Conservation (phyloP, 2,797 vertebrate species). For the Scolopax bukidnonensis region DNA sequence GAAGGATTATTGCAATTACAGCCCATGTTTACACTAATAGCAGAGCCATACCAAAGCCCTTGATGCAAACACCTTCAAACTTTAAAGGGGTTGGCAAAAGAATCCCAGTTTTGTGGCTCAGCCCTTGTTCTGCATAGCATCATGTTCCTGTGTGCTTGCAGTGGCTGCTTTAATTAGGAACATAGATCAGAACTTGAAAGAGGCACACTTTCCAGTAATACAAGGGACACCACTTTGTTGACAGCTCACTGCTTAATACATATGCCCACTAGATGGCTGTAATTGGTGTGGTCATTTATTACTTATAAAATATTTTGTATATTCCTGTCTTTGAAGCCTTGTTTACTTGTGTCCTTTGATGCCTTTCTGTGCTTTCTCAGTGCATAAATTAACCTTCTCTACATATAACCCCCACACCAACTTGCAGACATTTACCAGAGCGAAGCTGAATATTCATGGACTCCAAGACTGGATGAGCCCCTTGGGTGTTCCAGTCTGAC, state of each 20-base stretch:
- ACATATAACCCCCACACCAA: background rate
- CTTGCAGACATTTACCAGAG: background rate
- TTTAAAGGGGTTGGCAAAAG: background rate
- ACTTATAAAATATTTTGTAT: background rate
- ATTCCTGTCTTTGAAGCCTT: background rate
- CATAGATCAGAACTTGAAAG: background rate
- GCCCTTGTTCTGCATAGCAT: background rate
- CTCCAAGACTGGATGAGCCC: background rate
- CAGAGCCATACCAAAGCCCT: background rate
- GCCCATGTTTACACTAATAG: slow-evolving; percentile 38
- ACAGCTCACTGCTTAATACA: background rate
- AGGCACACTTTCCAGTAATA: background rate
- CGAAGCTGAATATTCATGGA: background rate
- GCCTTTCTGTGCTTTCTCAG: background rate
- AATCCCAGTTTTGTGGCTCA: background rate
- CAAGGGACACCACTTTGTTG: background rate
- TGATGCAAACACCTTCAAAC: background rate
- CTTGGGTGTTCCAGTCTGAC: background rate
- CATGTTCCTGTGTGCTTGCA: background rate
- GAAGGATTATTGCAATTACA: slow-evolving; percentile 48
- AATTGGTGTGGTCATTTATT: slow-evolving; percentile 38
- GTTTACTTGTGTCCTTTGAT: background rate
- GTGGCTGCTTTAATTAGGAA: background rate
- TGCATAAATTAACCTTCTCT: background rate
- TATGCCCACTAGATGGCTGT: slow-evolving; percentile 59